phyloP scores from a whole-genome alignment of 2,888 invertebrate species.

The Falcaria lacertinaria region DNA sequence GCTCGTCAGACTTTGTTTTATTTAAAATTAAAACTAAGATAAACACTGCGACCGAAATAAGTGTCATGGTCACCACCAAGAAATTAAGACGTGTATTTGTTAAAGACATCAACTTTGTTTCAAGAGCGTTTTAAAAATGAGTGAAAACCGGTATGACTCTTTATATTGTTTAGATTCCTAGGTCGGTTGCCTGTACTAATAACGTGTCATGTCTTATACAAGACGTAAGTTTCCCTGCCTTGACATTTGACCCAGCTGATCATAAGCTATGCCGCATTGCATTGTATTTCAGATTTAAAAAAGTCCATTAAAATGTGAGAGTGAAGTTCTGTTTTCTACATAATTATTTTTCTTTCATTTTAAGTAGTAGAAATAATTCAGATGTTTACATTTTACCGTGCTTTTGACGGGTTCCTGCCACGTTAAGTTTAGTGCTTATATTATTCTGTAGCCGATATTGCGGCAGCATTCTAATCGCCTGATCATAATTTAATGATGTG shows the following conservation, averaged over 20 bases:
- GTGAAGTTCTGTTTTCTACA: neutral
- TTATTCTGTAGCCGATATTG: too few species aligned
- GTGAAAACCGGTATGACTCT: constrained; percentile 16
- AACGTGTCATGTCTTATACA: constrained; percentile 33
- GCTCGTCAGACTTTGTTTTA: constrained; percentile 42
- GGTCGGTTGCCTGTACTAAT: constrained; percentile 57
- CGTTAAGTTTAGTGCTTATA: too few species aligned
- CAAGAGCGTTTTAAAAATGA: constrained; percentile 29
- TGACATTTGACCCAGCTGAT: constrained; percentile 75
- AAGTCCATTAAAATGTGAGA: neutral
- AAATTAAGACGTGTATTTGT: constrained; percentile 27
- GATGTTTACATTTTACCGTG: too few species aligned
- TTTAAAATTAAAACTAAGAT: constrained; percentile 44
- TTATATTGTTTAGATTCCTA: constrained; percentile 43
- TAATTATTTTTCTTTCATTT: too few species aligned
- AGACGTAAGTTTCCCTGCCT: constrained; percentile 36
- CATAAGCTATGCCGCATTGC: constrained; percentile 46
- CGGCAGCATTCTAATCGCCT: too few species aligned
- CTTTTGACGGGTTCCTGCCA: too few species aligned
- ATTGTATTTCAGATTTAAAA: constrained; percentile 11
- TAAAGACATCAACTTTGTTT: constrained; percentile 52
- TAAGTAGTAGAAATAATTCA: too few species aligned
- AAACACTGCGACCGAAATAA: constrained; percentile 47
- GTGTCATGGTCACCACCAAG: constrained; percentile 53
- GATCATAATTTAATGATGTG: too few species aligned